Percentiles rank a stretch among this genome's conserved stretches.
These are phyloP conservation scores for Ormyrus nitidulus DNA, from an alignment of 2,888 invertebrate species.

Conservation along the genomic window DNA sequence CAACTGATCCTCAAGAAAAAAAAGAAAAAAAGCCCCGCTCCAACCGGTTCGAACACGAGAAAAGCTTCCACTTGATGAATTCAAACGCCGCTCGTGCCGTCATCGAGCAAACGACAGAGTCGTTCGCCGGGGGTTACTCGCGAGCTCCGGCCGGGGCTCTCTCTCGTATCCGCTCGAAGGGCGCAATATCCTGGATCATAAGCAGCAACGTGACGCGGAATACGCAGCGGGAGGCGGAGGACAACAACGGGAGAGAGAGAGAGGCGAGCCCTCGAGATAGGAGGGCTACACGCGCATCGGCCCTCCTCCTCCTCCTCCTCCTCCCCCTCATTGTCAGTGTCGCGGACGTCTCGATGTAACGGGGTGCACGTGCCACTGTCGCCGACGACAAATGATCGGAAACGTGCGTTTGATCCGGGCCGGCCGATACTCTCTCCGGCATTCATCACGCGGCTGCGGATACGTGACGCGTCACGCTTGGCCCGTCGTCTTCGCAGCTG, in stretches of 20 bases:
- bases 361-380: slow-evolving; percentile 40
- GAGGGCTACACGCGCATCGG: too few species aligned
- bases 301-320: neutral
- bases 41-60: too few species aligned
- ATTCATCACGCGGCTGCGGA: slow-evolving; percentile 34
- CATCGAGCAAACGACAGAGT: too few species aligned
- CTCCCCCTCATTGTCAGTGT: neutral
- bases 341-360: too few species aligned
- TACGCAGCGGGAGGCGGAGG: neutral
- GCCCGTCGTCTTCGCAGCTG: slow-evolving; percentile 1
- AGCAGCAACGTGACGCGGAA: slow-evolving; percentile 14
- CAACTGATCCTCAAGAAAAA: too few species aligned
- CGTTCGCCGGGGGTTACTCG: too few species aligned
- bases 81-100: too few species aligned
- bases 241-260: too few species aligned
- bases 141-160: too few species aligned
- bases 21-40: too few species aligned
- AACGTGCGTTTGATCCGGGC: slow-evolving; percentile 60
- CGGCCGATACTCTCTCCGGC: slow-evolving; percentile 25
- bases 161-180: neutral
- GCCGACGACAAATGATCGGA: slow-evolving; percentile 61
- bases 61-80: too few species aligned
- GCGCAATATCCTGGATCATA: slow-evolving; percentile 32
- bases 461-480: slow-evolving; percentile 42
- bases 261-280: too few species aligned